These are phyloP conservation scores for Stylophora pistillata DNA, from an alignment of 64 coral and sea anemone species.

Conservation along the genomic window DNA sequence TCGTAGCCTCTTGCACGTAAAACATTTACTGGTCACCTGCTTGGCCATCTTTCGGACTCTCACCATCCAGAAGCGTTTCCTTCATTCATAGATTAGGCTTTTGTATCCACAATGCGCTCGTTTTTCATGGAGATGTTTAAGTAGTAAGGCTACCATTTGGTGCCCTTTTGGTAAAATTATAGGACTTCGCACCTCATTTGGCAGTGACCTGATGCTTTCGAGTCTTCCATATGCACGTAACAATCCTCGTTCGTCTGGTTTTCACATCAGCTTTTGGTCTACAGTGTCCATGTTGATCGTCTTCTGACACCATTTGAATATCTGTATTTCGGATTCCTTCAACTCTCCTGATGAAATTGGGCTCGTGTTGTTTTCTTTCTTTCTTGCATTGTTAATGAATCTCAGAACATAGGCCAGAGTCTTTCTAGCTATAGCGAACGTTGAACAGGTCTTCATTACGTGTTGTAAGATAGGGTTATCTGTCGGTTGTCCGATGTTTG, in stretches of 20 bases:
- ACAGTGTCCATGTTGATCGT: neutral
- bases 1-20: neutral
- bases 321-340: neutral
- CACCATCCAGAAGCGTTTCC: neutral
- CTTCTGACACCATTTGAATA: constrained; percentile 24
- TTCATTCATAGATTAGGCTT: constrained; percentile 12
- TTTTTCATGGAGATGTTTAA: neutral
- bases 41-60: neutral
- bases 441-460: constrained; percentile 30
- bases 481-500: neutral
- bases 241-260: constrained; percentile 14
- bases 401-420: constrained; percentile 17
- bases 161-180: neutral
- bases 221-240: constrained; percentile 37
- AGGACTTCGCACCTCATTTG: neutral
- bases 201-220: neutral
- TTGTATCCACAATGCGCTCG: constrained; percentile 15
- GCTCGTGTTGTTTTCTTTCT: neutral
- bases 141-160: neutral
- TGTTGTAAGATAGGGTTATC: constrained; percentile 47
- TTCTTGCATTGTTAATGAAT: constrained; percentile 40
- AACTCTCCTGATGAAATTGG: constrained; percentile 15
- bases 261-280: constrained; percentile 17
- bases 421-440: constrained; percentile 22
- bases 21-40: neutral